phyloP scores from a whole-genome alignment of 1,140 invertebrate species.

The Orussus abietinus region DNA sequence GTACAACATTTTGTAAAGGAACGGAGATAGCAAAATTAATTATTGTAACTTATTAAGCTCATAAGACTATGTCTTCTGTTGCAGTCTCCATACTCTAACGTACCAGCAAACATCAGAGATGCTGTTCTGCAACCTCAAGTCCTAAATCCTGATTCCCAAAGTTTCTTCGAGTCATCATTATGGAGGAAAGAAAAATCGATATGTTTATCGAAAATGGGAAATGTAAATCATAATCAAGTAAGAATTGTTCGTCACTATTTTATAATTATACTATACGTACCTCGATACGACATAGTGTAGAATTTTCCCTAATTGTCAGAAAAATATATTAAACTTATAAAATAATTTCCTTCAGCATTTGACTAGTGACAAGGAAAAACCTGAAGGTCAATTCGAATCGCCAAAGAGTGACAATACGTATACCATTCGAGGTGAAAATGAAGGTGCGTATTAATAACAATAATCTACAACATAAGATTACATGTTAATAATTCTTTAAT shows the following conservation, averaged over 20 bases:
- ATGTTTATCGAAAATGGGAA: slow-evolving; percentile 35
- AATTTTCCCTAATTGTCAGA: background rate
- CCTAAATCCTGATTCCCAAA: slow-evolving; percentile 25
- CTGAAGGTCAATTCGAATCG: background rate
- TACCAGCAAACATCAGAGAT: slow-evolving; percentile 21
- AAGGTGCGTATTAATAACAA: no score
- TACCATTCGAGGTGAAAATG: no score
- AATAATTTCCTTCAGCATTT: background rate
- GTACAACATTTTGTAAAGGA: background rate
- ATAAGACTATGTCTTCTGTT: no score
- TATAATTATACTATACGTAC: background rate
- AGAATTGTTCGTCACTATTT: background rate
- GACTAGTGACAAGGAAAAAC: background rate
- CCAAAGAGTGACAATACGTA: no score
- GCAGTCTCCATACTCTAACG: slow-evolving; percentile 20
- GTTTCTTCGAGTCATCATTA: slow-evolving; percentile 35
- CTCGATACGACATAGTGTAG: background rate
- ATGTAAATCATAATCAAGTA: slow-evolving; percentile 5
- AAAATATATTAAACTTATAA: background rate
- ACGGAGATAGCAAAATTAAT: background rate
- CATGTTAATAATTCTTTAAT: no score
- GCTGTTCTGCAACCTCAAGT: slow-evolving; percentile 28
- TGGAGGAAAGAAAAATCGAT: slow-evolving; percentile 38
- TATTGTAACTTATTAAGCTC: no score
- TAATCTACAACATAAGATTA: no score